These are phyloP conservation scores for Anagyrus pseudococci DNA, from an alignment of 2,888 invertebrate species.

Conservation along the genomic window DNA sequence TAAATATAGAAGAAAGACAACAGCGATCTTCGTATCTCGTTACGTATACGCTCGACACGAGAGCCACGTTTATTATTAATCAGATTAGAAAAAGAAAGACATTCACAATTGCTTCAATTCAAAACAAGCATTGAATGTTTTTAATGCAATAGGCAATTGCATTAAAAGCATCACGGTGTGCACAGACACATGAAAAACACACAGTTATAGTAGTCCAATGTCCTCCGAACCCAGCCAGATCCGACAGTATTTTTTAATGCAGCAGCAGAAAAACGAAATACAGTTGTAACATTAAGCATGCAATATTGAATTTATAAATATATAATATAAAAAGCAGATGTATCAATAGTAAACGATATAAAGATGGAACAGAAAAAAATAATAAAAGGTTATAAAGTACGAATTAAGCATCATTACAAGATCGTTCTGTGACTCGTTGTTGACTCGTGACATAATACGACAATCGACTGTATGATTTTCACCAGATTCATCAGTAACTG, in stretches of 20 bases:
- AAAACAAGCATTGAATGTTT: no score
- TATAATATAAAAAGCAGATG: constrained; percentile 29
- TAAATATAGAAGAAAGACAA: constrained; percentile 36
- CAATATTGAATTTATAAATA: constrained; percentile 36
- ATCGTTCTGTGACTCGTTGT: constrained; percentile 41
- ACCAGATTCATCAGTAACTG: constrained; percentile 36
- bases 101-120: no score
- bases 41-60: constrained; percentile 40
- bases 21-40: constrained; percentile 41
- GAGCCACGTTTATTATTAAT: constrained; percentile 35
- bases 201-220: constrained; percentile 32
- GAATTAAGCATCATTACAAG: constrained; percentile 37
- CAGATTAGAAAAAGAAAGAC: constrained; percentile 16
- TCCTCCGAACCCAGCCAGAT: constrained; percentile 39
- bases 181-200: no score
- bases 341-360: constrained; percentile 31
- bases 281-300: constrained; percentile 34
- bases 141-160: no score
- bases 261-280: constrained; percentile 21
- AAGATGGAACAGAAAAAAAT: constrained; percentile 21
- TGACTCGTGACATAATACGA: constrained; percentile 40
- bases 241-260: constrained; percentile 38
- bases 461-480: constrained; percentile 39
- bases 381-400: constrained; percentile 32
- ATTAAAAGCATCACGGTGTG: no score